phyloP scores from a whole-genome alignment of 2,888 invertebrate species.

The Buathra laborator region DNA sequence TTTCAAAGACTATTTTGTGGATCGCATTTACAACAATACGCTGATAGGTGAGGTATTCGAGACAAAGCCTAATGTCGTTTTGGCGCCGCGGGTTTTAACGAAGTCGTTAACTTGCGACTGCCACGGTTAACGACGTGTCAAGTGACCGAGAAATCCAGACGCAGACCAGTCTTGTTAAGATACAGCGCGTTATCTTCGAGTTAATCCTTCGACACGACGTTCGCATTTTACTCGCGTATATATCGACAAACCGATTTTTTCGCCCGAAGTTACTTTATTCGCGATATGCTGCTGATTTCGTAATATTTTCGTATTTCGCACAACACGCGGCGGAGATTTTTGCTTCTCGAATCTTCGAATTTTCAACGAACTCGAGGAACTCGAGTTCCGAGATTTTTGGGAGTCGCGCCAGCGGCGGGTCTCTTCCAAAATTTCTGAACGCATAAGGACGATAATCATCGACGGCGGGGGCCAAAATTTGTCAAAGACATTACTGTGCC shows the following conservation, averaged over 20 bases:
- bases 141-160: constrained; percentile 51
- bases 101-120: constrained; percentile 36
- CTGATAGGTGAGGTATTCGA: constrained; percentile 11
- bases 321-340: too few relatives aligned
- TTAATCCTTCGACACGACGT: not conserved
- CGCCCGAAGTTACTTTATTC: too few relatives aligned
- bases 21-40: not conserved
- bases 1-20: not conserved
- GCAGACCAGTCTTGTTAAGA: not conserved
- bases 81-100: constrained; percentile 27
- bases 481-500: constrained; percentile 12
- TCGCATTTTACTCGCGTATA: not conserved
- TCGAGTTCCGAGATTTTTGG: not conserved
- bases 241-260: not conserved
- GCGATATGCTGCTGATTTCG: too few relatives aligned
- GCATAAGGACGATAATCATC: not conserved
- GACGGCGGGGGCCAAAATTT: not conserved
- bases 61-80: constrained; percentile 43
- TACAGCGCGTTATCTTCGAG: not conserved
- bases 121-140: constrained; percentile 28
- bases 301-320: too few relatives aligned
- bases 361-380: too few relatives aligned
- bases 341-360: too few relatives aligned
- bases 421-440: not conserved
- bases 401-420: too few relatives aligned